These are phyloP conservation scores for Stegodyphus mimosarum DNA, from an alignment of 1,140 invertebrate genomes.

Conservation along the genomic window DNA sequence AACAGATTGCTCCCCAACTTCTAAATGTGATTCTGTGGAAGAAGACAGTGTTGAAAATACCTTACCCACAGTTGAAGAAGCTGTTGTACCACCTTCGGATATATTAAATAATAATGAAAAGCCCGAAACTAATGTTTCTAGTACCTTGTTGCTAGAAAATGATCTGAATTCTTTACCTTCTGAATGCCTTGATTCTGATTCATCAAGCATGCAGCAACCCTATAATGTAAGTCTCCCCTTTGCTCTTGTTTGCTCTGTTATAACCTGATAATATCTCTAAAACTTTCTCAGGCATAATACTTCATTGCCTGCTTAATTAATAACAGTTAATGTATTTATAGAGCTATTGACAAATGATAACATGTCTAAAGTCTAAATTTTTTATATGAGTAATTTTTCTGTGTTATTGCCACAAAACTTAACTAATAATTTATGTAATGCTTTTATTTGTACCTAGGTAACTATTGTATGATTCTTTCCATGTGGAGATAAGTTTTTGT, in stretches of 20 bases:
- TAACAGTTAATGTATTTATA: neutral
- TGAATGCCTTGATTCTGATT: constrained; percentile 54
- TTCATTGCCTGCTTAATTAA: neutral
- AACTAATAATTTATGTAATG: too few relatives aligned
- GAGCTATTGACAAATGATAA: too few relatives aligned
- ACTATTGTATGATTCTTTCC: too few relatives aligned
- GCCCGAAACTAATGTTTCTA: constrained; percentile 36
- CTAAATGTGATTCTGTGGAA: constrained; percentile 14
- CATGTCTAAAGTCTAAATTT: too few relatives aligned
- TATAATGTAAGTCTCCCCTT: constrained; percentile 52
- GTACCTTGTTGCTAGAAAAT: constrained; percentile 23
- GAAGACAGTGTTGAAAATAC: constrained; percentile 14
- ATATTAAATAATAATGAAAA: constrained; percentile 26
- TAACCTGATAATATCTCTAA: neutral
- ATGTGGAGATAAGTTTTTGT: too few relatives aligned
- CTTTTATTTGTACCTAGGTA: too few relatives aligned
- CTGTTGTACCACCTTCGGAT: constrained; percentile 10
- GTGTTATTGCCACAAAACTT: too few relatives aligned
- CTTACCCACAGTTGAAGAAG: neutral
- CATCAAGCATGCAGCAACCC: constrained; percentile 46
- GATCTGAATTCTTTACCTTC: constrained; percentile 33
- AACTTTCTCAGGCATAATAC: neutral
- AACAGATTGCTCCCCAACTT: constrained; percentile 1
- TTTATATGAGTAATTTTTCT: too few relatives aligned
- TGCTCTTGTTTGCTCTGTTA: neutral